These are phyloP conservation scores for Plestiodon gilberti DNA, from an alignment of 2,113 vertebrate genomes.

Conservation along the genomic window DNA sequence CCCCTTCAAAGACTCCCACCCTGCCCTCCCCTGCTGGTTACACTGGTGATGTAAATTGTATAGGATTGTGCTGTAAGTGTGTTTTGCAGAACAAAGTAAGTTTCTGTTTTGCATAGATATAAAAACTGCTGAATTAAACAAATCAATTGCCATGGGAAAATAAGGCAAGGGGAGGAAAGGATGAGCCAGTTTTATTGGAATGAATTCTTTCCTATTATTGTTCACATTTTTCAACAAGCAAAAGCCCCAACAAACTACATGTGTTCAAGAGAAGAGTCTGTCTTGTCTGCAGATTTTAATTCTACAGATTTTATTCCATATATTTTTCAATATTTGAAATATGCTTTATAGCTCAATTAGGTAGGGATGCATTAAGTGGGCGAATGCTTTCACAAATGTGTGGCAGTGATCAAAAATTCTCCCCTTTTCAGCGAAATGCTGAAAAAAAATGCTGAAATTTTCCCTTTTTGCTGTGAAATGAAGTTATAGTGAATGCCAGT, in stretches of 20 bases:
- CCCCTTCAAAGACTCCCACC: no score
- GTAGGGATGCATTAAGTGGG: neutral
- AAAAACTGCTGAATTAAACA: slow-evolving; percentile 7
- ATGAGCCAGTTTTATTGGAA: slow-evolving; percentile 33
- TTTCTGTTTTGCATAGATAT: slow-evolving; percentile 3
- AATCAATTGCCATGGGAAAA: slow-evolving; percentile 25
- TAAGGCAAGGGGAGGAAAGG: slow-evolving; percentile 19
- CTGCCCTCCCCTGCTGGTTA: no score
- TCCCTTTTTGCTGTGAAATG: no score
- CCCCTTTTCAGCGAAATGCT: neutral
- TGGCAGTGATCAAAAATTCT: neutral
- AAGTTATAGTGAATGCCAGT: neutral
- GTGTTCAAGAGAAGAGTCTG: slow-evolving; percentile 26
- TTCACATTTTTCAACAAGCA: slow-evolving; percentile 26
- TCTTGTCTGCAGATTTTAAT: slow-evolving; percentile 50
- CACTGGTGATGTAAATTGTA: no score
- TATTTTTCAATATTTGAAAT: slow-evolving; percentile 2
- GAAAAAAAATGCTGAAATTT: no score
- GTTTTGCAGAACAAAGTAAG: neutral
- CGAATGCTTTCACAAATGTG: neutral
- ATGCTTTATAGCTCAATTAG: neutral
- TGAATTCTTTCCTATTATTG: slow-evolving; percentile 32
- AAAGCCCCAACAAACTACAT: slow-evolving; percentile 33
- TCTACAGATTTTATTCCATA: slow-evolving; percentile 40
- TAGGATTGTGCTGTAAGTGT: no score